A percentile compares a stretch with the other conserved stretches of the same genome.
Evolutionary conservation across 2,888 invertebrate genomes (phyloP).

Genomic region (Tachina fera): DNA sequence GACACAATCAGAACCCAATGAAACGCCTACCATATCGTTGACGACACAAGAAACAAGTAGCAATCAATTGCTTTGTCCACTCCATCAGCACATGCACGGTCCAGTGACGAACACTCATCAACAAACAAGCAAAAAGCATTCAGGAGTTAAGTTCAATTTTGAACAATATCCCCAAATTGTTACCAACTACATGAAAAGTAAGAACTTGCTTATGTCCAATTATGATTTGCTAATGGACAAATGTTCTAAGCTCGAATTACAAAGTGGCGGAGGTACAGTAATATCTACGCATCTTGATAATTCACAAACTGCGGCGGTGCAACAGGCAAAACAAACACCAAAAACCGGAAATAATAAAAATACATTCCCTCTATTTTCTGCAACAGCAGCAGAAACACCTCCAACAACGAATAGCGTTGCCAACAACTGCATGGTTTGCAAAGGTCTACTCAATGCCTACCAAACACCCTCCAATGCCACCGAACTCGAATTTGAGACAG

Average conservation of each 20-base stretch:
- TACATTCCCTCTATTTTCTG: constrained; percentile 77
- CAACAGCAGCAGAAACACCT: constrained; percentile 73
- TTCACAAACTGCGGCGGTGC: background rate
- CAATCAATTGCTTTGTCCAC: constrained; percentile 75
- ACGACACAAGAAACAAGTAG: constrained; percentile 22
- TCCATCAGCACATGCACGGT: constrained; percentile 79
- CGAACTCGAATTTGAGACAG: constrained; percentile 86
- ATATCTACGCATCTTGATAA: constrained; percentile 40
- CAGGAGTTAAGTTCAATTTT: constrained; percentile 89
- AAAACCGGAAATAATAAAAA: constrained; percentile 83
- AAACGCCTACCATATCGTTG: constrained; percentile 44
- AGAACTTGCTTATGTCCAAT: constrained; percentile 85
- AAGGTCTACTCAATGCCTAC: constrained; percentile 84
- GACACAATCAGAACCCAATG: constrained; percentile 60
- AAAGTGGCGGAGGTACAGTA: constrained; percentile 74
- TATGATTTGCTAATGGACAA: constrained; percentile 81
- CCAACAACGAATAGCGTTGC: constrained; percentile 74
- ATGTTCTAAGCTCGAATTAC: constrained; percentile 79
- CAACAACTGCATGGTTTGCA: constrained; percentile 84
- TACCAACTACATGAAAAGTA: constrained; percentile 90
- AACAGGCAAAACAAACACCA: constrained; percentile 39
- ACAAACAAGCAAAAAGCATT: constrained; percentile 80
- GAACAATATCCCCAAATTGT: constrained; percentile 90
- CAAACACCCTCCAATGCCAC: constrained; percentile 92
- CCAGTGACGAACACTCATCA: constrained; percentile 51